Conservation (phyloP, 2,888 invertebrate genomes). For the Troglohyphantes excavatus region DNA sequence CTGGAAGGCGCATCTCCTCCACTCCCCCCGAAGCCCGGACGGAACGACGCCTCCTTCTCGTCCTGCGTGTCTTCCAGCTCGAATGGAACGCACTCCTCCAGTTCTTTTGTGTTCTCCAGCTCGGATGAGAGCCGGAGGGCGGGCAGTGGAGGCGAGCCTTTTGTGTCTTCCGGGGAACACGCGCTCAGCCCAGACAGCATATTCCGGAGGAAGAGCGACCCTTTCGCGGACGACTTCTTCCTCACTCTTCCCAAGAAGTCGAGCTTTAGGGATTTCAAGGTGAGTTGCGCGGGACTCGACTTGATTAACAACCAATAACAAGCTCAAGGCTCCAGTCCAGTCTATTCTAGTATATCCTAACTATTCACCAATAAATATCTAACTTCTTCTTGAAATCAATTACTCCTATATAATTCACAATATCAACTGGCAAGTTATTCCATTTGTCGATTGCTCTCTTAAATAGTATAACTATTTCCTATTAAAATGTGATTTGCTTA, state of each 20-base stretch:
- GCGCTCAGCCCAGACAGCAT: constrained; percentile 68
- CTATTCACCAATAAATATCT: too few species aligned
- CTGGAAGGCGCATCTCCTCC: background rate
- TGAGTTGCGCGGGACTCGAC: too few species aligned
- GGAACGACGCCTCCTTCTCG: background rate
- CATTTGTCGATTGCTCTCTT: too few species aligned
- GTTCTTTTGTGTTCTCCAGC: constrained; percentile 60
- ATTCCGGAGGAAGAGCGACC: constrained; percentile 74
- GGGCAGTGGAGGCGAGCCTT: constrained; percentile 51
- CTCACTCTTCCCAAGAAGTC: constrained; percentile 65
- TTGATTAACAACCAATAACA: too few species aligned
- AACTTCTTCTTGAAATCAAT: too few species aligned
- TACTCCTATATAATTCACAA: too few species aligned
- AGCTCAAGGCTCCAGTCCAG: too few species aligned
- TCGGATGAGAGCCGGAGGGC: background rate
- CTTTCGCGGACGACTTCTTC: constrained; percentile 79
- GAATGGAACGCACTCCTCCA: constrained; percentile 59
- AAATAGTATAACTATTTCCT: too few species aligned
- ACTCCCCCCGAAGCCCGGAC: background rate
- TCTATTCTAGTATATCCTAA: too few species aligned
- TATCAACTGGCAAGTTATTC: too few species aligned
- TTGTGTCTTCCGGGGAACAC: constrained; percentile 16
- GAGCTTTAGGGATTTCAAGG: background rate
- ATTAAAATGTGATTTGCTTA: too few species aligned
- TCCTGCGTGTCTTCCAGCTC: background rate